A percentile compares a stretch with the other conserved stretches of the same genome.
phyloP scores from a whole-genome alignment of 2,888 invertebrate species.

The Mystacides longicornis region DNA sequence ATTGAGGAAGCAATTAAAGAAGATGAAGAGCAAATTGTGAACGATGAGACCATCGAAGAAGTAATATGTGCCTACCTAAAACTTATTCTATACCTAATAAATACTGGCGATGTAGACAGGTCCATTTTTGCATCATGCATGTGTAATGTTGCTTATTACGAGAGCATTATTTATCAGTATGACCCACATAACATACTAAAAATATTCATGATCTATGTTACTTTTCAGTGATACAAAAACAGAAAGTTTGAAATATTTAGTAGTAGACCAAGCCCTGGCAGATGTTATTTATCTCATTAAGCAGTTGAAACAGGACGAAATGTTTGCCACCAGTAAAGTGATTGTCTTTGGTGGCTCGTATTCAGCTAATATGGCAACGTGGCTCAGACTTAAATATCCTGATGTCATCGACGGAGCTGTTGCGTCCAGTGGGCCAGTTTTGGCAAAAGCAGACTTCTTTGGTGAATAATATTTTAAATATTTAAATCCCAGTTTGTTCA shows the following conservation, averaged over 20 bases:
- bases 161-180: no score
- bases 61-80: no score
- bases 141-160: no score
- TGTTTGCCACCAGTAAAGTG: constrained; percentile 25
- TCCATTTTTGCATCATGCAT: no score
- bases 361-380: constrained; percentile 41
- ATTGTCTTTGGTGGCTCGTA: constrained; percentile 43
- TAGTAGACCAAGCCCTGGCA: constrained; percentile 37
- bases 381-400: constrained; percentile 41
- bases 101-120: no score
- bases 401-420: constrained; percentile 40
- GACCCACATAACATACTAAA: no score
- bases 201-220: no score
- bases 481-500: neutral
- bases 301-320: constrained; percentile 26
- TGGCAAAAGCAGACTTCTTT: constrained; percentile 37
- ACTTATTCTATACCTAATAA: no score
- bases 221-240: constrained; percentile 22
- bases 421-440: constrained; percentile 42
- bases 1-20: no score
- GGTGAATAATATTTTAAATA: constrained; percentile 32
- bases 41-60: no score
- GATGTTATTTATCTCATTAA: constrained; percentile 39
- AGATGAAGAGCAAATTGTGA: no score
- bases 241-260: constrained; percentile 35